Evolutionary conservation across 1,140 invertebrate genomes (phyloP).

Genomic region (Anadara kagoshimensis): DNA sequence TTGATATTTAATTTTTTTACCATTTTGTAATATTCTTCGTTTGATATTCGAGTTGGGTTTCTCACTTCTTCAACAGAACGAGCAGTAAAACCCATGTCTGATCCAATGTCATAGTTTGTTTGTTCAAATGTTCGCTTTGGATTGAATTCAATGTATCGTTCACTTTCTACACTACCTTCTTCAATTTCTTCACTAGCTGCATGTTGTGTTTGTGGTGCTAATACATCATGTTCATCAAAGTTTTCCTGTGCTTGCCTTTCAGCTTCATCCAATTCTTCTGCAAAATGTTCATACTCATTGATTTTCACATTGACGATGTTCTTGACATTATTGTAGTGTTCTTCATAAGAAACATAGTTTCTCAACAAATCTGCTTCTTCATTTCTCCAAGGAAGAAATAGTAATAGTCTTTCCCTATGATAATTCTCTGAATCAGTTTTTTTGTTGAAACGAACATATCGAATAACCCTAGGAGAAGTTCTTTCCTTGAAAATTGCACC

Average conservation of each 20-base stretch:
- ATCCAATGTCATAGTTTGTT: background rate
- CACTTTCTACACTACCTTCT: background rate
- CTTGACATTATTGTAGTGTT: background rate
- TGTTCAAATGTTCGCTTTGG: background rate
- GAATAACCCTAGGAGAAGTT: slow-evolving; percentile 21
- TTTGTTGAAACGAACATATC: slow-evolving; percentile 20
- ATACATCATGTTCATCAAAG: slow-evolving; percentile 11
- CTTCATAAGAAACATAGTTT: too few relatives aligned
- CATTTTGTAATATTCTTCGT: slow-evolving; percentile 10
- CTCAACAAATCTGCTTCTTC: too few relatives aligned
- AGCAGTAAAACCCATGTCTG: background rate
- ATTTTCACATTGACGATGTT: background rate
- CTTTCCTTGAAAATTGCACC: slow-evolving; percentile 8
- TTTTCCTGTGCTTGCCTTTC: slow-evolving; percentile 17
- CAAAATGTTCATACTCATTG: slow-evolving; percentile 2
- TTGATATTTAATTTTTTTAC: slow-evolving; percentile 21
- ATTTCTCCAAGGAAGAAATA: slow-evolving; percentile 19
- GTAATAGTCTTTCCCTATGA: slow-evolving; percentile 21
- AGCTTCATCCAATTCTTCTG: slow-evolving; percentile 22
- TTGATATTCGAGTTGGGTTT: slow-evolving; percentile 1
- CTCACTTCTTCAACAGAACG: background rate
- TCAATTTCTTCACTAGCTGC: slow-evolving; percentile 5
- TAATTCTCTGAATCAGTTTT: slow-evolving; percentile 24
- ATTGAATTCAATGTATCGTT: background rate
- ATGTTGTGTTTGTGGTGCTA: slow-evolving; percentile 27